Base-by-base conservation (phyloP, 2,888 invertebrate genomes). In the Drosophila incognita region DNA sequence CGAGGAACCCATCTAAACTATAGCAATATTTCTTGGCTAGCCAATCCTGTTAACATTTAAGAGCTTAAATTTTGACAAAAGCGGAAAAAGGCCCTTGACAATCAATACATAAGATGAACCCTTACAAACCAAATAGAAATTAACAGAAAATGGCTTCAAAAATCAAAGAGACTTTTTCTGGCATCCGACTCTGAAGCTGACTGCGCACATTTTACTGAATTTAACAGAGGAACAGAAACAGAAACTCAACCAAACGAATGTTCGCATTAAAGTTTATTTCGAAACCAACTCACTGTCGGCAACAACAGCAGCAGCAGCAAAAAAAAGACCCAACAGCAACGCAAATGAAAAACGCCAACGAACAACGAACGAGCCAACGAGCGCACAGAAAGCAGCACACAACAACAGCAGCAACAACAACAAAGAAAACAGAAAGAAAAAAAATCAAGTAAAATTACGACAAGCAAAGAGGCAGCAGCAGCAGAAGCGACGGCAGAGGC, bases 391-490 rank as follows among this genome's bases (percentile, higher is more conserved):
- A 80, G 78, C 84, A 83, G 81, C 81, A 75, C 80, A 82, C 70
- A 80, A 46, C 76, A 74, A 56, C 79, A 70, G 27, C 66, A 77
- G 31, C 74, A 74, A 38, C 69, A 74, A 38, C 59, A 66, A 40
- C 35, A 64, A 69, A 60, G 54, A 75, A 74, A 74, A 75, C 73
- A 58, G 52, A 48, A 54, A 35, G n/a, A 36, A 70, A 80, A 83
- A 82, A 83, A 81, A 74, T 80, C 86, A 85, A 90, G 90, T 85
- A 90, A 89, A 88, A 90, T 88, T 88, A 90, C 88, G 90, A 89
- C 90, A 86, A 88, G 88, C 82, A 69, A 69, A 83, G 76, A 67
- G 82, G 84, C 59, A 65, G 36, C 68, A 54, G 59, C 67, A 69
- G 61, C 64, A 54, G 64, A 72, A 66, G 40, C 42, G 56, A 58